Evolutionary conservation across 2,113 vertebrate species (phyloP), one percentile per base, ranked within the genome.

Genomic region (Rhinolophus sinicus): DNA sequence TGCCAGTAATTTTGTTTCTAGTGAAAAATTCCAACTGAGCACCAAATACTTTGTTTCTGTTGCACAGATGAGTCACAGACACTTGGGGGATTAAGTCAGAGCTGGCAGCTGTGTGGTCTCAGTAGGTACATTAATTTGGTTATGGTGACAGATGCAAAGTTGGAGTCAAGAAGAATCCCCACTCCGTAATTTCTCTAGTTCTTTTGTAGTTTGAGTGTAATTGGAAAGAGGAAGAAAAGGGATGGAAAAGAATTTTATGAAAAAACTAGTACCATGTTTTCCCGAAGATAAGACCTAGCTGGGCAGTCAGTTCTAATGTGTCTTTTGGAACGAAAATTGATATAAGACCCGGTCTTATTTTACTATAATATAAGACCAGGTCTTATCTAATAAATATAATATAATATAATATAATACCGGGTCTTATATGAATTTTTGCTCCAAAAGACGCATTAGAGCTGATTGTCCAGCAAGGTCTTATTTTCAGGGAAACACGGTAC

Each of bases 191-290:
- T 19, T 94, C 72, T 90, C 21, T 88, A 18, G 4, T 62, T 94
- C 19, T 88, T 93, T 84, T 83, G 33, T 47, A 83, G n/a, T 87
- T 90, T 70, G 47, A 93, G 16, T 90, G 40, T 89, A 86, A 64
- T 80, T 67, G 54, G 19, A 56, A 88, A 83, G 58, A 67, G 14
- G 35, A 64, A 33, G 33, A 18, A 62, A 73, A 54, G 38, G 26
- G 8, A n/a, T 80, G 33, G 44, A 54, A 93, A 67, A 78, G 47
- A 52, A 81, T 40, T 30, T 52, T 7, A 18, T 52, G 19, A 54
- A 62, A 95, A 77, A 30, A 76, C 60, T 28, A 90, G 35, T 67
- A 44, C 40, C 40, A 44, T 44, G 40, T 44, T 44, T 44, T 44
- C 40, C 40, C 40, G 6, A 44, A 44, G 40, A 44, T 44, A 44